phyloP scores from a whole-genome alignment of 2,797 vertebrate genomes.

The Cyclopterus lumpus region DNA sequence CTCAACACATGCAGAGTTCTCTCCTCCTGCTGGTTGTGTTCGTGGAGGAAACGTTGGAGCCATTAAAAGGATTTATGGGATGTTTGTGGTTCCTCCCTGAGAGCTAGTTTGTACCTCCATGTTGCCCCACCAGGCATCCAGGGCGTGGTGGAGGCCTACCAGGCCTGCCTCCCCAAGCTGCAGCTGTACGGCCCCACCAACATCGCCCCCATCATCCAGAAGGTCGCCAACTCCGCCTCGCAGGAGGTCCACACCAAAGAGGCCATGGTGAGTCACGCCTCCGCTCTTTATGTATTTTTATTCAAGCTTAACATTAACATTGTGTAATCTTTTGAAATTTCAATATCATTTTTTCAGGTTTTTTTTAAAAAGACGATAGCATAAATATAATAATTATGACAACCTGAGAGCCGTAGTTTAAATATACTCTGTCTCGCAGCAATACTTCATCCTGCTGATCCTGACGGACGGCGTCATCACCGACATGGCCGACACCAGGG shows the following conservation, averaged over 20 bases:
- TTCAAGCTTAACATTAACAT: no score
- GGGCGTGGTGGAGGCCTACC: slow-evolving; percentile 97
- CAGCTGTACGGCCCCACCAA: slow-evolving; percentile 98
- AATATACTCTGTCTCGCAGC: slow-evolving; percentile 82
- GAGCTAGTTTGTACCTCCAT: no score
- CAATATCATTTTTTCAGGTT: no score
- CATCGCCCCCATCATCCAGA: slow-evolving; percentile 98
- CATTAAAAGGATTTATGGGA: neutral
- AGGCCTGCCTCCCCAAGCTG: slow-evolving; percentile 96
- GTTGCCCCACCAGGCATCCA: slow-evolving; percentile 88
- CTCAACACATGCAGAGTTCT: neutral
- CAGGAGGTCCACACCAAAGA: slow-evolving; percentile 98
- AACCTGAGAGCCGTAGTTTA: no score
- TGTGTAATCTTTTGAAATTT: no score
- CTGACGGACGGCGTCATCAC: slow-evolving; percentile 98
- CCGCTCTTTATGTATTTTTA: no score
- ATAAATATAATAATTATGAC: no score
- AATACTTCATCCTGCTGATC: slow-evolving; percentile 98
- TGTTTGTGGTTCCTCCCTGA: no score
- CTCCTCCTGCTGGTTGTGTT: neutral
- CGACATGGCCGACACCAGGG: slow-evolving; percentile 97
- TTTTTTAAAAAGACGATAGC: no score
- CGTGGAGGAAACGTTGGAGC: no score
- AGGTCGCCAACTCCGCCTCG: slow-evolving; percentile 94
- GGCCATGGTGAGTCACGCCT: slow-evolving; percentile 86